Evolutionary conservation across 35 echinoderm and acorn worm species (phyloP), one percentile per base, ranked within the genome.

Genomic region (Holothuria glaberrima): DNA sequence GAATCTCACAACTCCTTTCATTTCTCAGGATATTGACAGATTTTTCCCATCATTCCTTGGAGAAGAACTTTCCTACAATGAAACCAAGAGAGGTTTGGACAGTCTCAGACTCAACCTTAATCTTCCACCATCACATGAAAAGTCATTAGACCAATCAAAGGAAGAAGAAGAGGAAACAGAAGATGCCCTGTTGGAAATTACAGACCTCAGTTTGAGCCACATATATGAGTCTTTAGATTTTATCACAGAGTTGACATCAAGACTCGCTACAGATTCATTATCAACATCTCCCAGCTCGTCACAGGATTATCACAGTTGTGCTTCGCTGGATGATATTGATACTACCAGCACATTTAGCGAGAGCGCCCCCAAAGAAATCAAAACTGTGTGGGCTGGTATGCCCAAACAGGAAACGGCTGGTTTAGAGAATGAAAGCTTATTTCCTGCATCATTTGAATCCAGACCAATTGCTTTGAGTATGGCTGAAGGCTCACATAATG

Each of bases 141-240:
- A 59, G 9, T 69, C 61, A 26, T 27, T 12, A 9, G 36, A 50
- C 20, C 60, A 67, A n/a, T 69, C 60, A 4, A 69, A 71, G 18
- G 85, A 87, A 5, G 60, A 46, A n/a, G 31, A 46, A 25, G 21
- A 46, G 14, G n/a, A 87, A 22, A 71, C 60, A 18, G 85, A 87
- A 14, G 92, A 97, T 52, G 76, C 86, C 28, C 66, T 97, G 13
- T 78, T 97, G 27, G 90, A 92, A 58, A 94, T 97, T 25, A 97
- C 92, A 5, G 95, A 94, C 61, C 66, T 92, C 22, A 97, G 95
- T 86, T 60, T 97, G 10, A 86, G 85, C 52, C 95, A 97, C 38
- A 94, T 97, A 92, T 92, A 91, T n/a, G 89, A 97, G 72, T 97
- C 95, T 52, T 48, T 97, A 44, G 95, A 97, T 89, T 94, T 94